Base-by-base conservation (phyloP, 2,888 invertebrate species). In the Amphiduros pacificus region DNA sequence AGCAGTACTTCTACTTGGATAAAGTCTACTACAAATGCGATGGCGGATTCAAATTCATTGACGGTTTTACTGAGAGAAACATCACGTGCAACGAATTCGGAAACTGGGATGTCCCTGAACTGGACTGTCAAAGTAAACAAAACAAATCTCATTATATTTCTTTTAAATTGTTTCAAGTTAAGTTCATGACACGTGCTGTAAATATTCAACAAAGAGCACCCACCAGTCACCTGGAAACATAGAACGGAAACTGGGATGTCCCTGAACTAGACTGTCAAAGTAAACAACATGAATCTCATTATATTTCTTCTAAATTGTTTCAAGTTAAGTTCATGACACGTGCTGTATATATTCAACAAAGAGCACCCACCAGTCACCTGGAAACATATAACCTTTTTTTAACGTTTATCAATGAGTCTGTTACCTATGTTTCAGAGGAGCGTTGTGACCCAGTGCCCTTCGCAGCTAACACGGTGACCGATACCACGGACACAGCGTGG, bases 171-270 rank as follows among this genome's bases (percentile, higher is more conserved):
- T 50, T 3, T 50, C 17, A 2, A 53, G n/a, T n/a, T n/a, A n/a
- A n/a, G n/a, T n/a, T n/a, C n/a, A n/a, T 20, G 6, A 50, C 36
- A 36, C 36, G 36, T 9, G 17, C 36, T 36, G 36, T 36, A 11
- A 36, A 36, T n/a, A n/a, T n/a, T n/a, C n/a, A n/a, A n/a, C n/a
- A n/a, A n/a, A n/a, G n/a, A n/a, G n/a, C n/a, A n/a, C n/a, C n/a
- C n/a, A n/a, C n/a, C n/a, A n/a, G n/a, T n/a, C n/a, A n/a, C n/a
- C n/a, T n/a, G n/a, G n/a, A n/a, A n/a, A n/a, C n/a, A n/a, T n/a
- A n/a, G n/a, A n/a, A n/a, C 6, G 71, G 71, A 20, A 11, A 40
- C 11, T 71, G 71, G 71, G 64, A 69, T 54, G 64, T 65, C 14
- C 59, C 55, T 4, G 69, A 69, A 24, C 61, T 70, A 32, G 60